These are phyloP conservation scores for Centroberyx gerrardi DNA, from an alignment of 2,797 vertebrate species.

Conservation along the genomic window DNA sequence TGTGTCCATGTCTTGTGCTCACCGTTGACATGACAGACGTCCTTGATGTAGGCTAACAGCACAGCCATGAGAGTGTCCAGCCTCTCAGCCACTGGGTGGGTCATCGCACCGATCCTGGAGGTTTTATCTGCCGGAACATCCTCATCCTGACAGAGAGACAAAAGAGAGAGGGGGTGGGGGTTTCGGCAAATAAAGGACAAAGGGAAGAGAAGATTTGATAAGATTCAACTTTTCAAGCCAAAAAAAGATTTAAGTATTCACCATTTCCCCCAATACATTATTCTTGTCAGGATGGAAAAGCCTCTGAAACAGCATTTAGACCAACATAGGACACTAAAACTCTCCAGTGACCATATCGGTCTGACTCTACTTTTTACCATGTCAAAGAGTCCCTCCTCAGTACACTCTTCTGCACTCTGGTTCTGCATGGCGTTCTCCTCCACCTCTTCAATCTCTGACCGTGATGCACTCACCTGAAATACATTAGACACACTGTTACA, in stretches of 20 bases:
- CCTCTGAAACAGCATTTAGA: no score
- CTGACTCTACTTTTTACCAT: conserved; percentile 85
- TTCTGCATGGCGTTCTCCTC: conserved; percentile 84
- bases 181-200: neutral
- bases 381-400: conserved; percentile 91
- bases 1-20: conserved; percentile 37
- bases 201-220: neutral
- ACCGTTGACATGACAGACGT: conserved; percentile 89
- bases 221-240: no score
- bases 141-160: conserved; percentile 87
- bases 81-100: conserved; percentile 91
- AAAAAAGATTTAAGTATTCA: no score
- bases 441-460: conserved; percentile 91
- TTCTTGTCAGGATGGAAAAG: no score
- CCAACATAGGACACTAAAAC: no score
- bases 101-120: conserved; percentile 76
- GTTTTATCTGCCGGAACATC: conserved; percentile 77
- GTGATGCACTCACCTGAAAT: conserved; percentile 90
- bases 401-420: conserved; percentile 9
- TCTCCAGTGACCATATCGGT: no score
- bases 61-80: conserved; percentile 91
- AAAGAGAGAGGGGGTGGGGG: neutral
- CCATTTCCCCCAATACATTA: no score
- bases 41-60: conserved; percentile 91
- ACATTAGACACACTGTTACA: neutral